Evolutionary conservation across 2,888 invertebrate genomes (phyloP).

Genomic region (Aporophyla nigra): DNA sequence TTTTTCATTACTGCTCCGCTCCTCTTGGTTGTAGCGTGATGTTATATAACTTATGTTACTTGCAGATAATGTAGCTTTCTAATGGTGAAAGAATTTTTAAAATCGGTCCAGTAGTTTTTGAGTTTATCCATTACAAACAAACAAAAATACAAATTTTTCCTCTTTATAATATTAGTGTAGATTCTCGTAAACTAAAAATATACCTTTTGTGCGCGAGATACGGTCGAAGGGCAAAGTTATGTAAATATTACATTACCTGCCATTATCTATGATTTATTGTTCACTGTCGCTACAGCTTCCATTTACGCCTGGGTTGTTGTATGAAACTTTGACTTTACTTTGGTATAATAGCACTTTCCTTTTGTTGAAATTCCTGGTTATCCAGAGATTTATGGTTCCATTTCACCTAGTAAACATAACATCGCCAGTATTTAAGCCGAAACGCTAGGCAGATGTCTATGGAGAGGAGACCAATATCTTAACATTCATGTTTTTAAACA

Average conservation of each 20-base stretch:
- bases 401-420: background rate
- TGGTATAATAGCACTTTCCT: conserved; percentile 2
- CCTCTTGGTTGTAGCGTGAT: no score
- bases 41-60: no score
- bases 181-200: conserved; percentile 46
- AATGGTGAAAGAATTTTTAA: no score
- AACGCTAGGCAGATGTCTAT: background rate
- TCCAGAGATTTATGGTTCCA: background rate
- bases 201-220: conserved; percentile 45
- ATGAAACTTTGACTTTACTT: conserved; percentile 7
- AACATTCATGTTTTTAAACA: background rate
- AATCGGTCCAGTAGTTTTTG: no score
- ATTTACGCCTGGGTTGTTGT: conserved; percentile 8
- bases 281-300: conserved; percentile 23
- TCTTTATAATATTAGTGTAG: no score
- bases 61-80: no score
- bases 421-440: background rate
- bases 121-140: no score
- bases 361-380: conserved; percentile 8
- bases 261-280: conserved; percentile 78
- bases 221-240: conserved; percentile 73
- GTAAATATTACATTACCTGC: conserved; percentile 75
- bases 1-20: no score
- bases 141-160: no score
- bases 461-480: background rate